Conservation (phyloP, 2,888 invertebrate genomes). For the Xanthia togata region DNA sequence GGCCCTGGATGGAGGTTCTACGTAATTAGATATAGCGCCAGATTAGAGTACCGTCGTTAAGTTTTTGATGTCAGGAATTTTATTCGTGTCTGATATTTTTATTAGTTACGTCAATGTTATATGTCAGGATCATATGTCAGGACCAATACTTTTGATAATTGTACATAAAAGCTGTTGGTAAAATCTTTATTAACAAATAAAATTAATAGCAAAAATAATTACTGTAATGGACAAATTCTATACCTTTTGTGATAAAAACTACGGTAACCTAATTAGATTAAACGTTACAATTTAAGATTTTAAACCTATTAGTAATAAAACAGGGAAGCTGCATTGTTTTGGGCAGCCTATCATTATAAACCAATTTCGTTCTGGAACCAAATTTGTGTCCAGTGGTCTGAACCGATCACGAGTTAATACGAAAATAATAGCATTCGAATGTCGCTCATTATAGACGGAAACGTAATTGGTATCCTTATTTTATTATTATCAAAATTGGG, state of each 20-base stretch:
- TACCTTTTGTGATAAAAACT: neutral
- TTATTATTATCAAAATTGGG: slow-evolving; percentile 34
- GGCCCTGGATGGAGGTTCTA: slow-evolving; percentile 35
- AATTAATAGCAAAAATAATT: neutral
- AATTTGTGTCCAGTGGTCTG: slow-evolving; percentile 80
- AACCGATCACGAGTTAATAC: slow-evolving; percentile 85
- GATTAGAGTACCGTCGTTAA: slow-evolving; percentile 46
- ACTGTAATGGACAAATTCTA: neutral
- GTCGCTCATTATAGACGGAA: slow-evolving; percentile 80
- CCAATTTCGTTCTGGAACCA: slow-evolving; percentile 80
- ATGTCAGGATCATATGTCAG: neutral
- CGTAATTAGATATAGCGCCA: slow-evolving; percentile 52
- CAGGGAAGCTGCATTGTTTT: slow-evolving; percentile 72
- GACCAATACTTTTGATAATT: neutral
- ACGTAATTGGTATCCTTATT: slow-evolving; percentile 74
- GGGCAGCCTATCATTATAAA: slow-evolving; percentile 82
- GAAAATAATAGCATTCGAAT: slow-evolving; percentile 88
- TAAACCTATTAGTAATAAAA: slow-evolving; percentile 65
- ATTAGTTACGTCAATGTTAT: slow-evolving; percentile 1
- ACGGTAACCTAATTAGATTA: neutral
- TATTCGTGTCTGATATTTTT: slow-evolving; percentile 48
- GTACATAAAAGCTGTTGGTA: neutral
- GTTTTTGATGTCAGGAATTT: slow-evolving; percentile 27
- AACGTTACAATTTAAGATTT: slow-evolving; percentile 1
- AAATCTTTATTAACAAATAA: neutral